Conservation (phyloP, 2,797 vertebrate genomes). For the Peromyscus melanophrys region DNA sequence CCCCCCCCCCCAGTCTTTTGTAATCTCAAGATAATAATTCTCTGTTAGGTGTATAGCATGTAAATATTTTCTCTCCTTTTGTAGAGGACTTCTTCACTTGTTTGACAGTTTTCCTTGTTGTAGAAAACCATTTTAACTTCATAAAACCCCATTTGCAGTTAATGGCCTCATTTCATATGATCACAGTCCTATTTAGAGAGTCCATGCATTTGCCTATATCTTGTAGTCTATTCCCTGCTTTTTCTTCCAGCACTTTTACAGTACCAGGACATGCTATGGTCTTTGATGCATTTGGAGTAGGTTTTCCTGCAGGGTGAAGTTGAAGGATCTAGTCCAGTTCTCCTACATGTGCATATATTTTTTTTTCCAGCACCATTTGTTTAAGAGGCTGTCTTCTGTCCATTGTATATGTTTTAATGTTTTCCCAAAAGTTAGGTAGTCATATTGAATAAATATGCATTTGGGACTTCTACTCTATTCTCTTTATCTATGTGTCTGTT, state of each 20-base stretch:
- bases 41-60: neutral
- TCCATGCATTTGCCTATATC: neutral
- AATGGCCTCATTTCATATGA: neutral
- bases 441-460: neutral
- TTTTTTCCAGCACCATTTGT: neutral
- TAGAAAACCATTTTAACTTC: neutral
- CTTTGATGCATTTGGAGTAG: neutral
- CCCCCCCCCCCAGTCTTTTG: accelerated
- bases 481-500: neutral
- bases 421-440: too few species aligned
- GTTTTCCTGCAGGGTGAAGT: neutral
- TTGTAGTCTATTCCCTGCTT: neutral
- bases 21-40: neutral
- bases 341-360: neutral
- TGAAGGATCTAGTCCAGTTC: neutral
- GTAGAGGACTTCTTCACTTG: neutral
- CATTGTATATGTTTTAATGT: neutral
- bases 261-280: too few species aligned
- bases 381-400: neutral
- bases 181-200: neutral
- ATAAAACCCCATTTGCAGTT: neutral
- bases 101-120: neutral
- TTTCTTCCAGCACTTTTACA: neutral
- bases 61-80: neutral
- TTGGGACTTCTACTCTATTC: neutral